Base-by-base conservation (phyloP, 2,888 invertebrate genomes). In the Pardosa pseudoannulata region DNA sequence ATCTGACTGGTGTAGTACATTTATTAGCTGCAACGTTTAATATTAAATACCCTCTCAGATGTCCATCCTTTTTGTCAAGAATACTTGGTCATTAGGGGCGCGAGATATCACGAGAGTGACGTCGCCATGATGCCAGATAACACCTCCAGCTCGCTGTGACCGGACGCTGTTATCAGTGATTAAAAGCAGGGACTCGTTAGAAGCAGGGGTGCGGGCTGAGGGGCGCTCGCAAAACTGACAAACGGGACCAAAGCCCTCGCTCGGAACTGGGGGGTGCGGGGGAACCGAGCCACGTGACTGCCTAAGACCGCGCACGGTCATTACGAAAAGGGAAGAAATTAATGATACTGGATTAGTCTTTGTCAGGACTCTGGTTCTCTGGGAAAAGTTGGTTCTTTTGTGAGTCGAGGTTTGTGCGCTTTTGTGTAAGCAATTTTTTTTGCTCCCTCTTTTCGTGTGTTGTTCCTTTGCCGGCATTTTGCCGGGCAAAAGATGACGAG, bases 341-440 rank as follows among this genome's bases (percentile, higher is more conserved):
- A 85, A 85, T 85, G 83, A 79, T 46, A 67, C 36, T 11, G 83
- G 83, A 76, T 85, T 85, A 85, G 32, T 65, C 76, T 71, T 64
- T 78, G 76, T 71, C 76, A 46, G 78, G 73, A 6, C 19, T 46
- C 64, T 41, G 68, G 23, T 39, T 65, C 56, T 31, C 27, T 80
- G 50, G 73, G 73, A 56, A 74, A 31, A 73, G 67, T n/a, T 27
- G 19, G n/a, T n/a, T 31, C 65, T 28, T 76, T 75, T 75, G 75
- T 65, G 29, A 29, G 62, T 29, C 16, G 70, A 64, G 64, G 70
- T 79, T 79, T 79, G 28, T 9, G 36, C 36, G 36, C 36, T 9
- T 7, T 36, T n/a, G n/a, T 7, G 36, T 36, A 5, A 5, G 36
- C 6, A 36, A 7, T 36, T 36, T 36, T 36, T 36, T 36, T 36